Base-by-base conservation (phyloP, 2,888 invertebrate species). In the Apeira syringaria region DNA sequence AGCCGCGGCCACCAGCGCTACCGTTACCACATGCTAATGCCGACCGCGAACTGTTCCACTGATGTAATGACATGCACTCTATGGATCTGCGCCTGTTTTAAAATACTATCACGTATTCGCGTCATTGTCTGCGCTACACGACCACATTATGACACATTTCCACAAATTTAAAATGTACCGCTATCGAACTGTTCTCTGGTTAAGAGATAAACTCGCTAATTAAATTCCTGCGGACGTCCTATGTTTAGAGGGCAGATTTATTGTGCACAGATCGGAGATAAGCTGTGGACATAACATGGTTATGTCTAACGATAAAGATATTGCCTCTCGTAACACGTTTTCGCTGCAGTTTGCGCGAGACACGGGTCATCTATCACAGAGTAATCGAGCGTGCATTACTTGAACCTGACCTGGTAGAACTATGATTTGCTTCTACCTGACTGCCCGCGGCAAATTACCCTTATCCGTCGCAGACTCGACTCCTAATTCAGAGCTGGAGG, bases 1-100 rank as follows among this genome's bases (percentile, higher is more conserved):
- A 40, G 37, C 13, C 32, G 48, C 47, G 57, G 30, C 59, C 49
- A 20, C 48, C 41, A 52, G 56, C 43, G 64, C 71, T 70, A 83
- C 86, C 84, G 84, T 84, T 86, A 85, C 60, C 56, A 73, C 70
- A 81, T 81, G 74, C 75, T 81, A 80, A 83, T 83, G 72, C 58
- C 66, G 68, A 80, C 80, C 77, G 77, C 80, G 69, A 76, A 70
- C 68, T 77, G 69, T 69, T 74, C 66, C 62, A 71, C 72, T 68
- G 69, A 74, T 68, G 72, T 77, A 76, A 78, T 78, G 74, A 72
- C 74, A 76, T 68, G 74, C 66, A 60, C 72, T 50, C 61, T 77
- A 68, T 73, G 75, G 66, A 54, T 50, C 49, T 56, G 53, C 51
- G 47, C 45, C 47, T 47, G 49, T 50, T 50, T 53, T 57, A 56